Evolutionary conservation across 2,888 invertebrate species (phyloP).

Genomic region (Platycheirus rosarum): DNA sequence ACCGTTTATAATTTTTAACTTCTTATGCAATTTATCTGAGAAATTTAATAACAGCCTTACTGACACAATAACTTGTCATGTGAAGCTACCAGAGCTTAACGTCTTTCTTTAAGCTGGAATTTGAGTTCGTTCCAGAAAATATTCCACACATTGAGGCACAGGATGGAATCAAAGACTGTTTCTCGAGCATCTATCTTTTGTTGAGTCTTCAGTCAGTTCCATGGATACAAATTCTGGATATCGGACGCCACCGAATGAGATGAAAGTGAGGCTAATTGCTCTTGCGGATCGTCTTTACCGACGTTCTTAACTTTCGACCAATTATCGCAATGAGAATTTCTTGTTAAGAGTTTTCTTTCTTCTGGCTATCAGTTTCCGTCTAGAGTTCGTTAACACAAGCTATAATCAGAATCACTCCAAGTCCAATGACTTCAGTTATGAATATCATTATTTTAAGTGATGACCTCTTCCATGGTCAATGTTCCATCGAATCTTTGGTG

Average conservation of each 20-base stretch:
- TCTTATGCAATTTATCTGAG: conserved; percentile 45
- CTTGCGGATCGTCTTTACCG: background rate
- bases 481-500: background rate
- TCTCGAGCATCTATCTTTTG: background rate
- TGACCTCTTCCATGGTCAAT: conserved; percentile 58
- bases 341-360: conserved; percentile 15
- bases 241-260: background rate
- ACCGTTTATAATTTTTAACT: conserved; percentile 26
- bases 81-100: background rate
- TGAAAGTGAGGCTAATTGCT: conserved; percentile 20
- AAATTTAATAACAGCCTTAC: conserved; percentile 18
- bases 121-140: no score
- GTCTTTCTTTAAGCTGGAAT: background rate
- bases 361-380: background rate
- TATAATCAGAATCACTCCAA: no score
- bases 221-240: background rate
- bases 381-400: conserved; percentile 31
- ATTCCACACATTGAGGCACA: background rate
- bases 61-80: conserved; percentile 16
- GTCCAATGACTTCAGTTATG: conserved; percentile 34
- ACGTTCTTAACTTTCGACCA: conserved; percentile 3
- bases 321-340: conserved; percentile 23
- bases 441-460: conserved; percentile 8
- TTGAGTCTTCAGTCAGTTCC: background rate
- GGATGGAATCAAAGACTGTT: no score